Percentiles rank a stretch among this genome's conserved stretches.
Conservation (phyloP, 2,797 vertebrate genomes). For the Pangasius djambal region DNA sequence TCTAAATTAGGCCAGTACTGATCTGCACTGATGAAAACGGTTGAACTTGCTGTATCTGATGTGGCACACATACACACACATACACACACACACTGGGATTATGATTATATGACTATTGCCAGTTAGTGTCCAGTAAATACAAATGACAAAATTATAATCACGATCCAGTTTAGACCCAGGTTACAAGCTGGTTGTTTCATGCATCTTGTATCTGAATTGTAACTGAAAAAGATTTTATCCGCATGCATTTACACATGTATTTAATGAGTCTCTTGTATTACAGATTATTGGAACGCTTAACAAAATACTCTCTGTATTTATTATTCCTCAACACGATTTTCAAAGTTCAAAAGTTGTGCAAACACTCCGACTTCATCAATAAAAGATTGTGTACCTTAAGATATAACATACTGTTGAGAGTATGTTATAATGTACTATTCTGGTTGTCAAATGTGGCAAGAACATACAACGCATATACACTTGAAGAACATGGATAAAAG, state of each 20-base stretch:
- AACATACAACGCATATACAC: background rate
- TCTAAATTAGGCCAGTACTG: conserved; percentile 48
- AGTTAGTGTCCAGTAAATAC: background rate
- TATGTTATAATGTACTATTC: background rate
- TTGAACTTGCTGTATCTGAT: conserved; percentile 26
- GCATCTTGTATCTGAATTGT: background rate
- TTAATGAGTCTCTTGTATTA: background rate
- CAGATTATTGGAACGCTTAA: background rate
- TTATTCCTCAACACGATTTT: background rate
- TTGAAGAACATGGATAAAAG: background rate
- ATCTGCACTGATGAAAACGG: conserved; percentile 34
- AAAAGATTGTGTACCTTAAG: background rate
- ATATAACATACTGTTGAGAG: background rate
- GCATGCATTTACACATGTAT: no score
- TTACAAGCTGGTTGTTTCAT: background rate
- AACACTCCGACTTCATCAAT: background rate
- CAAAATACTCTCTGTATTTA: background rate
- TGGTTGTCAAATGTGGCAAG: background rate
- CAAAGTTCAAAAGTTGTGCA: background rate
- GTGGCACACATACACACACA: background rate
- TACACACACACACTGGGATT: background rate
- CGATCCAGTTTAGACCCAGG: background rate
- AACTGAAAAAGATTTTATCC: background rate
- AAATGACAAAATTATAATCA: background rate
- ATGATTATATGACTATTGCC: background rate